Base-by-base conservation (phyloP, 2,113 vertebrate genomes). In the Xenopus borealis region DNA sequence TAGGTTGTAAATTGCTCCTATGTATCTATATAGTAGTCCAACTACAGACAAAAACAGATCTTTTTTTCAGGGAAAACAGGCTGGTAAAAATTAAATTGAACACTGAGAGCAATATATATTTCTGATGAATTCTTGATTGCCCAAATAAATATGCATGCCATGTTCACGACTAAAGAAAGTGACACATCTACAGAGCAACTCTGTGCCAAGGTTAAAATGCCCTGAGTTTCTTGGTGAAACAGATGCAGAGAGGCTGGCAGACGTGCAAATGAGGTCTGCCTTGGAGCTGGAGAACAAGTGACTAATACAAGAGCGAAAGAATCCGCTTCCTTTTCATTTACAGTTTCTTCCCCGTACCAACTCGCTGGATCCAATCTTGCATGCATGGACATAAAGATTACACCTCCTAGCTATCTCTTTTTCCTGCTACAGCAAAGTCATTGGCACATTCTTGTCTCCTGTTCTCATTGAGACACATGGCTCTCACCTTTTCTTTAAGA, bases 271-370 rank as follows among this genome's bases (percentile, higher is more conserved):
- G 90, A 93, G 89, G 88, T 89, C 89, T 91, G 89, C 89, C 90
- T 92, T 79, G 65, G 88, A 92, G 91, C 89, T 84, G 84, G 87
- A 89, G 90, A 91, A 91, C 89, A 89, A 93, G 90, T 91, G 90
- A 92, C 91, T 90, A 92, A 91, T 91, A 88, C 90, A 89, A 89
- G 89, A 89, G 84, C 90, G 88, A 91, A 91, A 91, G 88, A 91
- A 93, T 90, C 89, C 90, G 91, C 91, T 91, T 89, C 88, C 85
- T 89, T 88, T 90, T 91, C 85, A 93, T 92, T 91, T 93, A 87
- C 89, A 91, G 91, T 88, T 85, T 45, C 63, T 45, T 74, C 33
- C 64, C 53, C 46, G 66, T 55, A 33, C 16, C 59, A 53, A n/a
- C 14, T n/a, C 17, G 2, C 53, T 17, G 16, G 14, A 12, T n/a